A percentile compares a stretch with the other conserved stretches of the same genome.
These are phyloP conservation scores for Aurelia coerulea DNA, from an alignment of 30 jellyfish, hydroid and myxozoan genomes.

Conservation along the genomic window DNA sequence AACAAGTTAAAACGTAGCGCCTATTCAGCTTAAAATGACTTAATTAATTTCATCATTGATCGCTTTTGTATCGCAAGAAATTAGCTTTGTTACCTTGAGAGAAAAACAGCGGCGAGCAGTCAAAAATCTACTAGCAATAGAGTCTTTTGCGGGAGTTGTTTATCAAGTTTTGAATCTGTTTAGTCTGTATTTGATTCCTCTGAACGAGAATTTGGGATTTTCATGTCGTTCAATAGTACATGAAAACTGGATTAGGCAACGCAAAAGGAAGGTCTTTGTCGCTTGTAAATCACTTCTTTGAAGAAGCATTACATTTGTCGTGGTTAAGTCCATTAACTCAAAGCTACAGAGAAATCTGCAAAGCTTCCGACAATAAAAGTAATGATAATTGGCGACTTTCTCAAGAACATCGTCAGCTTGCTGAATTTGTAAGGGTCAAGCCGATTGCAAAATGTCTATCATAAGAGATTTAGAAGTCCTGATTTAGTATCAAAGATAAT, in stretches of 20 bases:
- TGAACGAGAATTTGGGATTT: conserved; percentile 45
- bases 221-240: conserved; percentile 58
- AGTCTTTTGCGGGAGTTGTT: conserved; percentile 56
- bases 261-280: conserved; percentile 65
- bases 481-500: conserved; percentile 47
- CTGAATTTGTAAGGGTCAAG: conserved; percentile 41
- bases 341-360: conserved; percentile 72
- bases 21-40: conserved; percentile 22
- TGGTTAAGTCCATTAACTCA: conserved; percentile 68
- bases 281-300: conserved; percentile 63
- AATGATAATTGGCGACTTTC: conserved; percentile 76
- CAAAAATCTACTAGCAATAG: conserved; percentile 54
- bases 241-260: conserved; percentile 81
- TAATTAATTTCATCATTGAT: conserved; percentile 30
- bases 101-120: conserved; percentile 49
- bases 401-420: conserved; percentile 16
- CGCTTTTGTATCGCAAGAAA: conserved; percentile 31
- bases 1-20: conserved; percentile 23
- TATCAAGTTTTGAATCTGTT: conserved; percentile 59
- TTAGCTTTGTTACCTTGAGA: conserved; percentile 24
- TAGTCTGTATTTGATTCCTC: conserved; percentile 66
- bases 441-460: conserved; percentile 28
- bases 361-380: conserved; percentile 70
- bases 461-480: conserved; percentile 7
- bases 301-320: conserved; percentile 50